A percentile compares a stretch with the other conserved stretches of the same genome.
These are phyloP conservation scores for Cladopsammia gracilis DNA, from an alignment of 64 coral and sea anemone species.

Conservation along the genomic window DNA sequence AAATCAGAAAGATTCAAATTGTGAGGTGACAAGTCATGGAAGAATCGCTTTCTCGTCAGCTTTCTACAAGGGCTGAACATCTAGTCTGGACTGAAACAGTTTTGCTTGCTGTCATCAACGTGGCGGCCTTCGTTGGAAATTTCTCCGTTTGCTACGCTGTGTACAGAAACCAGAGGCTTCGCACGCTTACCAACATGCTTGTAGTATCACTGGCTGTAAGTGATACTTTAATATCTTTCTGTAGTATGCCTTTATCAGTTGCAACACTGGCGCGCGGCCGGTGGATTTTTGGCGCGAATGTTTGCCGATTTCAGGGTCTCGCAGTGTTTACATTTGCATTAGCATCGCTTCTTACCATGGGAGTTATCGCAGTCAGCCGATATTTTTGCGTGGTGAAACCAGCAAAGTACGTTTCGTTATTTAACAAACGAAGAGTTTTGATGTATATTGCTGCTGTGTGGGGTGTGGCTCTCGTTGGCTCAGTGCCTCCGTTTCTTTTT, in stretches of 20 bases:
- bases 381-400: constrained; percentile 58
- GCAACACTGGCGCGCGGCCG: too few relatives aligned
- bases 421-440: constrained; percentile 27
- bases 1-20: too few relatives aligned
- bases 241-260: too few relatives aligned
- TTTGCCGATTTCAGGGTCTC: constrained; percentile 47
- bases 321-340: constrained; percentile 13
- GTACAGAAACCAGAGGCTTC: constrained; percentile 6
- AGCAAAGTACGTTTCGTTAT: constrained; percentile 10
- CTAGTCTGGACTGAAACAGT: neutral
- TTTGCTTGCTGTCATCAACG: neutral
- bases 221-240: too few relatives aligned
- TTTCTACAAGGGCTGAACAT: too few relatives aligned
- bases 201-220: neutral
- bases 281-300: constrained; percentile 34
- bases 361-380: constrained; percentile 48
- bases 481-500: constrained; percentile 60
- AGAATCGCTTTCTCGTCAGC: too few relatives aligned
- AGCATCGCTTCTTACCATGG: constrained; percentile 53
- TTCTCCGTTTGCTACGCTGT: neutral
- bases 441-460: constrained; percentile 28
- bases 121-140: neutral
- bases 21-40: too few relatives aligned
- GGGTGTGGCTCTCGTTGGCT: constrained; percentile 33
- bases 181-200: neutral